Percentiles rank a stretch among this genome's conserved stretches.
Conservation (phyloP, 2,113 vertebrate species). For the Bubalus kerabau region DNA sequence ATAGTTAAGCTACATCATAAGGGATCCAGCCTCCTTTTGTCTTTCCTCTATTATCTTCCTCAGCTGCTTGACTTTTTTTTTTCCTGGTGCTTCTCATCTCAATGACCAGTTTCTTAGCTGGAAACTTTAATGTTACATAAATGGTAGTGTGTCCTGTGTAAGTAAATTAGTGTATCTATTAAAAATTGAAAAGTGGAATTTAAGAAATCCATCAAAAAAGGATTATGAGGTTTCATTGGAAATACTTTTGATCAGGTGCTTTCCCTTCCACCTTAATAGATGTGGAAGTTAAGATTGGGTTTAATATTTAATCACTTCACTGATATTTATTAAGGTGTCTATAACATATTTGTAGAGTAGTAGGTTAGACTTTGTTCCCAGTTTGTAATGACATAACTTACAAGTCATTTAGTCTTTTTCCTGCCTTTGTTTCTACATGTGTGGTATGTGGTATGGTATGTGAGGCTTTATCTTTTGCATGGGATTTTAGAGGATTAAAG, state of each 20-base stretch:
- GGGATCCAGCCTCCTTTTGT: background rate
- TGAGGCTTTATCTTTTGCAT: background rate
- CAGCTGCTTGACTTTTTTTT: background rate
- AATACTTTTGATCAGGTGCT: background rate
- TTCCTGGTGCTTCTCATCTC: background rate
- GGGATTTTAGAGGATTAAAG: slow-evolving; percentile 8
- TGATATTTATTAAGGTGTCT: slow-evolving; percentile 11
- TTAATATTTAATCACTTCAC: background rate
- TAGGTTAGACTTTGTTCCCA: background rate
- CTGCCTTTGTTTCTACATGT: background rate
- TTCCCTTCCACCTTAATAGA: background rate
- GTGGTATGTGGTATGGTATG: no score
- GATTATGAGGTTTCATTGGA: background rate
- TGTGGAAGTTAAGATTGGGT: background rate
- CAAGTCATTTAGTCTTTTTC: background rate
- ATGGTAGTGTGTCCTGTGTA: background rate
- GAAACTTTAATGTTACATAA: background rate
- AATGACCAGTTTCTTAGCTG: background rate
- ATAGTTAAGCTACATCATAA: background rate
- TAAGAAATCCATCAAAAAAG: background rate
- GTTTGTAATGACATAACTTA: background rate
- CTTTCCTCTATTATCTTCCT: background rate
- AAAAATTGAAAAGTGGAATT: background rate
- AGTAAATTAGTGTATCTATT: background rate
- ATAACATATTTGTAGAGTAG: background rate